Percentiles rank a stretch among this genome's conserved stretches.
Conservation (phyloP, 2,113 vertebrate species). For the Glaucidium brasilianum region DNA sequence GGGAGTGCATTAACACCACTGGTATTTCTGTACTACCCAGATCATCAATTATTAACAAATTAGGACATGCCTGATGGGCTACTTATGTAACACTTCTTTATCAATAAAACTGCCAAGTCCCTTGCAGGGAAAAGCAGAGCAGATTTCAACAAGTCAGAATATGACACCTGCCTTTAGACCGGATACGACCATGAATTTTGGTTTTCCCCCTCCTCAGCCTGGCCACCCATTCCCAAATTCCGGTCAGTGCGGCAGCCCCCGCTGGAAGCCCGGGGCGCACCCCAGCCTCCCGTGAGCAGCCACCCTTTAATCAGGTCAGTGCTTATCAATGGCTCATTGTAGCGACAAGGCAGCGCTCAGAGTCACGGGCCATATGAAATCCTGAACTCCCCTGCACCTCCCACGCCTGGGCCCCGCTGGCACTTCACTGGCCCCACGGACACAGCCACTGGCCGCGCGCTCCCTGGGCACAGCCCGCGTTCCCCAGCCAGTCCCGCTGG, state of each 20-base stretch:
- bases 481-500: not conserved
- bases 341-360: accelerated
- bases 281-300: not conserved
- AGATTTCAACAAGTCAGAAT: not conserved
- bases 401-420: not conserved
- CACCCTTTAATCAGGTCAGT: conserved; percentile 10
- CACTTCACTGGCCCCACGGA: not conserved
- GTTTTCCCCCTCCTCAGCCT: not conserved
- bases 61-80: conserved; percentile 14
- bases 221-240: not conserved
- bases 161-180: not conserved
- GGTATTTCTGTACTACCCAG: not conserved
- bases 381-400: not conserved
- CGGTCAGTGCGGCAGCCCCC: not conserved
- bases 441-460: not conserved
- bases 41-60: conserved; percentile 57
- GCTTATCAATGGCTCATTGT: not conserved
- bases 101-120: conserved; percentile 19
- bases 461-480: not conserved
- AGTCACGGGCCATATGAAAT: not conserved
- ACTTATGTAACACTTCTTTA: conserved; percentile 19
- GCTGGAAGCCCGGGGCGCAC: accelerated
- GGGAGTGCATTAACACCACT: not conserved
- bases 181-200: not conserved
- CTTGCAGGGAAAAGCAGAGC: not conserved